Percentiles rank a stretch among this genome's conserved stretches.
phyloP scores from a whole-genome alignment of 2,888 invertebrate genomes.

The Leptinotarsa tumamoca region DNA sequence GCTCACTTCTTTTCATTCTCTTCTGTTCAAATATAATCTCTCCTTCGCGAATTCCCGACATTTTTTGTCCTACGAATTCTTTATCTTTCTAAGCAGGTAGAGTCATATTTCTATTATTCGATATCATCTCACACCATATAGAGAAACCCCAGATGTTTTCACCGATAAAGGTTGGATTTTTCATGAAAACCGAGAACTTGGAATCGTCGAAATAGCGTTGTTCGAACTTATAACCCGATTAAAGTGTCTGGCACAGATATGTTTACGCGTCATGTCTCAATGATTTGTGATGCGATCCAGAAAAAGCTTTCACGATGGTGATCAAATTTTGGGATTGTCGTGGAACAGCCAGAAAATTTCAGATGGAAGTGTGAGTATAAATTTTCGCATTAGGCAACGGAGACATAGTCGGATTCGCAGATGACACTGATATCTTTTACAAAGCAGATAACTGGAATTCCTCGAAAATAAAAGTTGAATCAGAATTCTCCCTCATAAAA shows the following conservation, averaged over 20 bases:
- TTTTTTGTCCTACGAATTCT: background rate
- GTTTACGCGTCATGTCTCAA: background rate
- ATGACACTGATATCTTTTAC: no score
- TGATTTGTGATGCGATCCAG: background rate
- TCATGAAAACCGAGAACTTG: background rate
- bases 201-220: background rate
- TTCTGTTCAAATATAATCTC: background rate
- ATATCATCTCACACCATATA: background rate
- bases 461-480: no score
- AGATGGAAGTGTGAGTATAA: no score
- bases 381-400: no score
- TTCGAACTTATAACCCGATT: background rate
- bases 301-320: background rate
- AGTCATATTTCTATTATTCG: conserved; percentile 4
- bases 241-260: background rate
- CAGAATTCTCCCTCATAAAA: no score
- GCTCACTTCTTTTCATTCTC: background rate
- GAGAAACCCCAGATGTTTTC: background rate
- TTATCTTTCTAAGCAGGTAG: background rate
- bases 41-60: background rate
- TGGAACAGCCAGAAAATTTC: no score
- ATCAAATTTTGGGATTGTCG: background rate
- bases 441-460: no score
- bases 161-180: background rate
- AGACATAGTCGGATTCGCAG: no score